Evolutionary conservation across 92 coral and sea anemone genomes (phyloP), one percentile per base, ranked within the genome.

Genomic region (Heliopora coerulea): DNA sequence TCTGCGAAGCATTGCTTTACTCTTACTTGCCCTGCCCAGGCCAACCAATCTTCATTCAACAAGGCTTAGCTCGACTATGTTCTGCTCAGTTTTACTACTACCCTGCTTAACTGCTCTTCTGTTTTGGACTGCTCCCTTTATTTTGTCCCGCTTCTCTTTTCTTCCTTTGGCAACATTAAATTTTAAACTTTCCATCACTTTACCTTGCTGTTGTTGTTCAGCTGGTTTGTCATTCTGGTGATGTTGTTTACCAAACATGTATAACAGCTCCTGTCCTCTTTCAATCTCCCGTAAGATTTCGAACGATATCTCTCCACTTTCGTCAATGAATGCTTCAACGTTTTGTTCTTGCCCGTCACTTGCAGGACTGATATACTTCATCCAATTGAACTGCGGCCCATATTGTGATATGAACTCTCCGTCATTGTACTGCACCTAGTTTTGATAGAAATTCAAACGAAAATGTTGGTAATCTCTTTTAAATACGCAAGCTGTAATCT

Each of bases 281-380:
- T 70, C 77, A 26, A 70, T 52, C 31, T 70, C 62, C 13, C 63
- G 77, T 48, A 21, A 70, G 39, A 63, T 70, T 30, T 32, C 77
- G 33, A 70, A 70, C 17, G 77, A 70, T 32, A 70, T 70, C 62
- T 70, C 77, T 31, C 50, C 77, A 24, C 57, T 70, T 20, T 70
- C 77, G 77, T 70, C 57, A 28, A 70, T 35, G 63, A 70, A 70
- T 70, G 63, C 77, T 70, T 70, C 42, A 20, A 70, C 20, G 46
- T 70, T 70, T 50, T 57, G 49, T 25, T 33, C 40, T n/a, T 20
- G 20, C 11, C n/a, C 18, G 34, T 70, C 77, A n/a, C 35, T 30
- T 50, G 77, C 52, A 18, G 62, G 13, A 32, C 77, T 28, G 30
- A 70, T 54, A 33, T 70, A 70, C 54, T 70, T 70, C 40, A 52